Evolutionary conservation across 2,888 invertebrate species (phyloP).

Genomic region (Pollenia labialis): DNA sequence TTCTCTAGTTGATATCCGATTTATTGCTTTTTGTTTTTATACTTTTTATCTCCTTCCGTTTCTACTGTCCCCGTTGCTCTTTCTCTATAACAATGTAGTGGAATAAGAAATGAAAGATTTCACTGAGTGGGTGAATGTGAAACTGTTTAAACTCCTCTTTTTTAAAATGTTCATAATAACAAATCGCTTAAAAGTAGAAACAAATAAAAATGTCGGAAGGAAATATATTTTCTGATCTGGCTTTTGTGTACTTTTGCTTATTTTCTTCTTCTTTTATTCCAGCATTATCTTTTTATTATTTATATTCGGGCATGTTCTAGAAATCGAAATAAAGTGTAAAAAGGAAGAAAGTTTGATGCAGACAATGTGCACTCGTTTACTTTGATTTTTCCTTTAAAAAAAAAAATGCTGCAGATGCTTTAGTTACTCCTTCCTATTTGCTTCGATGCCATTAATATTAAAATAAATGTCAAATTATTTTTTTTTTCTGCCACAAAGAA

Average conservation of each 20-base stretch:
- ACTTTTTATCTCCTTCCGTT: not conserved
- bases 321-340: too few relatives aligned
- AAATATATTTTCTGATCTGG: slow-evolving; percentile 15
- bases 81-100: too few relatives aligned
- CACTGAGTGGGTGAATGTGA: too few relatives aligned
- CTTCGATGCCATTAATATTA: slow-evolving; percentile 50
- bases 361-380: not conserved
- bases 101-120: too few relatives aligned
- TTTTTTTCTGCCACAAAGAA: slow-evolving; percentile 55
- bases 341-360: too few relatives aligned
- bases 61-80: too few relatives aligned
- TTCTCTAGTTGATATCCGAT: slow-evolving; percentile 32
- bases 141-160: too few relatives aligned
- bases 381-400: not conserved
- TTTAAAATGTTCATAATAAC: slow-evolving; percentile 35
- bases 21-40: slow-evolving; percentile 38
- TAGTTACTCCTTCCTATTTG: slow-evolving; percentile 49
- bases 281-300: not conserved
- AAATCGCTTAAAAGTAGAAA: slow-evolving; percentile 30
- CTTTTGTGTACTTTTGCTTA: slow-evolving; percentile 4
- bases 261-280: not conserved
- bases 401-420: slow-evolving; percentile 42
- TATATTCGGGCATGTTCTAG: too few relatives aligned
- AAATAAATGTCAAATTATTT: slow-evolving; percentile 31
- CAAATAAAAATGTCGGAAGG: not conserved